Base-by-base conservation (phyloP, 2,113 vertebrate genomes). In the Strix uralensis region DNA sequence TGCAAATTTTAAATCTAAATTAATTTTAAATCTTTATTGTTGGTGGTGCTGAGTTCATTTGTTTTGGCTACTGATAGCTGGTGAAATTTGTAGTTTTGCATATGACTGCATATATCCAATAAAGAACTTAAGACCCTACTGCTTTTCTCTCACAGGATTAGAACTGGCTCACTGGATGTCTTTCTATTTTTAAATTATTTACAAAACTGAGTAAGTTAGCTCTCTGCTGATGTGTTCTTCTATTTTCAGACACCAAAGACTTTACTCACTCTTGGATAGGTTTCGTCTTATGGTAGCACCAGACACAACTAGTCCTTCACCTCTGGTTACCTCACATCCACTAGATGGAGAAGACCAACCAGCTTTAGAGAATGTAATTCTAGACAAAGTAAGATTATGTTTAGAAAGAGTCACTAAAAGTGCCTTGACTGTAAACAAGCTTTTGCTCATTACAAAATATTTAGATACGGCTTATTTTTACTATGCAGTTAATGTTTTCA, bases 261-360 rank as follows among this genome's bases (percentile, higher is more conserved):
- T 99, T 80, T 99, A 98, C 97, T 99, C 99, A 11, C 98, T 99
- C 98, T 98, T 99, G 98, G 99, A 99, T 98, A 99, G 99, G 96
- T 99, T 99, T 95, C 98, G 99, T 96, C 98, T 98, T 32, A 99
- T 98, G 74, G 98, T 99, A 5, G 98, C 98, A 8, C 98, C 99
- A 22, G 98, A 98, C 77, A 98, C 98, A 4, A 94, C 83, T 6
- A 99, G 99, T 96, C 99, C 99, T 49, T 92, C 97, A 12, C 98
- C 99, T 88, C 98, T 98, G 5, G 95, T 99, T 66, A 99, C 99
- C 25, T 97, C 98, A 66, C 99, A 99, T 96, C 99, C 99, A 0
- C 97, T 99, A 66, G 99, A 99, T 78, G 99, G 99, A 66, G 98
- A 99, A 30, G 98, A 98, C 34, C 98, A 98, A 5, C 97, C 98